Evolutionary conservation across 2,113 vertebrate species (phyloP).

Genomic region (Strix uralensis): DNA sequence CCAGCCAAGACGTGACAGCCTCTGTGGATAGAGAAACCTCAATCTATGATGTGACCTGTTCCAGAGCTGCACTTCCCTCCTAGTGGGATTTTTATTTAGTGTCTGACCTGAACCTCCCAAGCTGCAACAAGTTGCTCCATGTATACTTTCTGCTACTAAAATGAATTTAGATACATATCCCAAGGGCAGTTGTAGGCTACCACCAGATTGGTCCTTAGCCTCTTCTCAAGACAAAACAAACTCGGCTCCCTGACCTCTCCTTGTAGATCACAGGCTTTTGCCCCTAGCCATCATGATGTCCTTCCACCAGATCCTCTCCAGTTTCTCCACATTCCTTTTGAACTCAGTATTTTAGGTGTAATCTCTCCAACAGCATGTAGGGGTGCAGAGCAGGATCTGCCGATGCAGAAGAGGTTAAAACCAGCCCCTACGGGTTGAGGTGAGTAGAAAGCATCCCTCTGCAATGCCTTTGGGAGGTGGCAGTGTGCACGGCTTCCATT

Average conservation of each 20-base stretch:
- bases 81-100: neutral
- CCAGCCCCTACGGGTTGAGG: no score
- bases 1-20: neutral
- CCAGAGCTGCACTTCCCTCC: neutral
- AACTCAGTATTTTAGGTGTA: neutral
- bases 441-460: neutral
- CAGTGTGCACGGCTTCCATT: no score
- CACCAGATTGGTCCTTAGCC: neutral
- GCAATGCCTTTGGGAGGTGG: neutral
- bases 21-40: neutral
- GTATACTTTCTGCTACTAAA: neutral
- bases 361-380: neutral
- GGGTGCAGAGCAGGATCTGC: neutral
- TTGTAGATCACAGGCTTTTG: neutral
- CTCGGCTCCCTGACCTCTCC: neutral
- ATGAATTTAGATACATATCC: neutral
- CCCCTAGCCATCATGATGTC: neutral
- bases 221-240: neutral
- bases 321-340: neutral
- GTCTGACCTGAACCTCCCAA: neutral
- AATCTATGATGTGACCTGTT: neutral
- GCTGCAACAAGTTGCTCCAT: neutral
- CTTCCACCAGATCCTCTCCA: neutral
- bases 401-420: neutral
- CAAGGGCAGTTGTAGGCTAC: neutral